These are phyloP conservation scores for Cephus spinipes DNA, from an alignment of 2,888 invertebrate genomes.

Conservation along the genomic window DNA sequence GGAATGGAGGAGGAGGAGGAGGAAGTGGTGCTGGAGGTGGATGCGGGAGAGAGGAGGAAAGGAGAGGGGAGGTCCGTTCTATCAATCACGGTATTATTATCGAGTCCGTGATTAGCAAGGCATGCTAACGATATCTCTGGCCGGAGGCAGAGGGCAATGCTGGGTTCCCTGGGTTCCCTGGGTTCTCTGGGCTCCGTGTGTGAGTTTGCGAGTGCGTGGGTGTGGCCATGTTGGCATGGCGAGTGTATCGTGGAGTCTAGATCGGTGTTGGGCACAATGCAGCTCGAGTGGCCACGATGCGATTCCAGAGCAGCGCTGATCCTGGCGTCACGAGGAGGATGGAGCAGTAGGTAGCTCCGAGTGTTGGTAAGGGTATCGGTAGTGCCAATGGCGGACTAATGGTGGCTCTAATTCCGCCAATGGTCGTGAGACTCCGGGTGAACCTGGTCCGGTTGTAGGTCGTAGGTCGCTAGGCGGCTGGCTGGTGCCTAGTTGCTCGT, in stretches of 20 bases:
- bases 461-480: slow-evolving; percentile 11
- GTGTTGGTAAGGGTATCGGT: slow-evolving; percentile 23
- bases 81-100: slow-evolving; percentile 67
- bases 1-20: background rate
- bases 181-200: slow-evolving; percentile 6
- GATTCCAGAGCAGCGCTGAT: slow-evolving; percentile 38
- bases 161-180: slow-evolving; percentile 12
- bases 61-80: slow-evolving; percentile 57
- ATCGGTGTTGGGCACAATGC: slow-evolving; percentile 50
- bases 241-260: background rate
- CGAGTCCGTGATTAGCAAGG: slow-evolving; percentile 66
- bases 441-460: slow-evolving; percentile 9
- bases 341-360: background rate
- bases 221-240: slow-evolving; percentile 4
- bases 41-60: slow-evolving; percentile 13
- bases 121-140: slow-evolving; percentile 66
- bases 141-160: slow-evolving; percentile 47
- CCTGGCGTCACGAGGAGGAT: slow-evolving; percentile 10
- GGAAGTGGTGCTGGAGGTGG: slow-evolving; percentile 7
- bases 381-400: slow-evolving; percentile 41
- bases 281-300: slow-evolving; percentile 54
- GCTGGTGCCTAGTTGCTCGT: slow-evolving; percentile 34
- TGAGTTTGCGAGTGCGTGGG: slow-evolving; percentile 4
- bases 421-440: slow-evolving; percentile 37
- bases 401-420: slow-evolving; percentile 53